phyloP scores from a whole-genome alignment of 2,113 vertebrate species.

The Oreochromis tanganicae region DNA sequence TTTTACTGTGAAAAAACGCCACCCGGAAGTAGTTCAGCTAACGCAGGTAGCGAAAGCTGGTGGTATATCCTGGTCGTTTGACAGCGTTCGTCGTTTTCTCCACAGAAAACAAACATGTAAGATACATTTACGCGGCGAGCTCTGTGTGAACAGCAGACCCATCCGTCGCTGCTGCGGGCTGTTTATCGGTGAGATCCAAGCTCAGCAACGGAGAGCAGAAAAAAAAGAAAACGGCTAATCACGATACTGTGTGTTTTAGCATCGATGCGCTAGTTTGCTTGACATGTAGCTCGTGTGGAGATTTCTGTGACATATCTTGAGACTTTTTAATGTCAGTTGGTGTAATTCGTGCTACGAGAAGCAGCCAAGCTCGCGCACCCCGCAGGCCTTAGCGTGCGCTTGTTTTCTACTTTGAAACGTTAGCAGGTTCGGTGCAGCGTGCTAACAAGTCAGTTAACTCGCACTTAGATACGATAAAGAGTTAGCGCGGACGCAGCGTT shows the following conservation, averaged over 20 bases:
- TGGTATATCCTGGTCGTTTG: slow-evolving; percentile 44
- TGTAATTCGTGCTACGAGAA: neutral
- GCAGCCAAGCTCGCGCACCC: neutral
- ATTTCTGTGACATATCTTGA: neutral
- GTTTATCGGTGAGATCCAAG: neutral
- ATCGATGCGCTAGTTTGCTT: neutral
- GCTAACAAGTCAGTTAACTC: neutral
- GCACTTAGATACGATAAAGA: neutral
- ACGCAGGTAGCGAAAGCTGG: slow-evolving; percentile 5
- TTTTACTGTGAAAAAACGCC: slow-evolving; percentile 34
- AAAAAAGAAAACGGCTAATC: neutral
- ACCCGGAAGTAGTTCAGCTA: slow-evolving; percentile 50
- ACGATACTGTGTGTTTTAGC: slow-evolving; percentile 1
- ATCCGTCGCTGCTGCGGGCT: neutral
- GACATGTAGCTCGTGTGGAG: slow-evolving; percentile 36
- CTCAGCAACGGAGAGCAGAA: neutral
- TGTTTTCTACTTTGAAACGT: neutral
- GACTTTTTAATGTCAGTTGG: neutral
- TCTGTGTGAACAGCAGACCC: neutral
- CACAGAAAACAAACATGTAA: slow-evolving; percentile 54
- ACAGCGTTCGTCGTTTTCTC: slow-evolving; percentile 46
- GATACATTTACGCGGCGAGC: neutral
- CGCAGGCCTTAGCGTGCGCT: neutral
- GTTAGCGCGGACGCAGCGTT: neutral
- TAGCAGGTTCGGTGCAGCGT: neutral